Evolutionary conservation across 2,888 invertebrate genomes (phyloP).

Genomic region (Cinara cedri): DNA sequence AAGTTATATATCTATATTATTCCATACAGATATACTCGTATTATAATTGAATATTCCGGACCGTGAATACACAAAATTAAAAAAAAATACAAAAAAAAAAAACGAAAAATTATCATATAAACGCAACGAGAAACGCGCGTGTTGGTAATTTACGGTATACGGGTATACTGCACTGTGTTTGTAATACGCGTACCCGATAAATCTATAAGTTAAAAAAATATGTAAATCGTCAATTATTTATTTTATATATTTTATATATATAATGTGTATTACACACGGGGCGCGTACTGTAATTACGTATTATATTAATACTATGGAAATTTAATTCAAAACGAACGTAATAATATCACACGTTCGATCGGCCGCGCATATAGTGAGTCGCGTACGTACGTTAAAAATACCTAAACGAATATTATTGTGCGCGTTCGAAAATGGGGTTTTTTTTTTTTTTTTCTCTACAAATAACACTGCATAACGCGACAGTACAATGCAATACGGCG

Average conservation of each 20-base stretch:
- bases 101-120: conserved; percentile 5
- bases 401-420: too few species aligned
- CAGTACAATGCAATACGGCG: background rate
- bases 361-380: too few species aligned
- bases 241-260: conserved; percentile 3
- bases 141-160: too few species aligned
- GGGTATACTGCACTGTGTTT: too few species aligned
- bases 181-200: background rate
- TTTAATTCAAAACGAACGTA: conserved; percentile 7
- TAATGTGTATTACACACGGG: background rate
- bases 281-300: background rate
- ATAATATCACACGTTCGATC: background rate
- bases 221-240: background rate
- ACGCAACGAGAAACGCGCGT: background rate
- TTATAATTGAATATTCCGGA: too few species aligned
- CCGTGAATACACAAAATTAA: too few species aligned
- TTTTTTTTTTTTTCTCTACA: background rate
- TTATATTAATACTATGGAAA: conserved; percentile 16
- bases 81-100: too few species aligned
- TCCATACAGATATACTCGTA: too few species aligned
- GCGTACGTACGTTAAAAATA: too few species aligned
- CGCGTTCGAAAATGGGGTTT: background rate
- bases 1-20: too few species aligned
- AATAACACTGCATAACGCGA: background rate
- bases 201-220: background rate